Evolutionary conservation across 2,113 vertebrate genomes (phyloP).

Genomic region (Syrrhaptes paradoxus): DNA sequence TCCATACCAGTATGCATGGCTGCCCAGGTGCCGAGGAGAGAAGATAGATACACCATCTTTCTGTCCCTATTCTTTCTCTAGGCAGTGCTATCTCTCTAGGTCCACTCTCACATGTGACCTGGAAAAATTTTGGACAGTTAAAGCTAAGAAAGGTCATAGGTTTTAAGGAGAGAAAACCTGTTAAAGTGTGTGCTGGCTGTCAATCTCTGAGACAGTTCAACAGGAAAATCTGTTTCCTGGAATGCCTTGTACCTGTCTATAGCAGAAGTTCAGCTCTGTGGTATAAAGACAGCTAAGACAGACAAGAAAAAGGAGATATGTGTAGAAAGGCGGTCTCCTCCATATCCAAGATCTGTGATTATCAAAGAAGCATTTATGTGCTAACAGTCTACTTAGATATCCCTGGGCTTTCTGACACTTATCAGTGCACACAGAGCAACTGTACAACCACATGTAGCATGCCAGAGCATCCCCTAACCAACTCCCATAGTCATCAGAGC

Average conservation of each 20-base stretch:
- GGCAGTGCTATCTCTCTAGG: neutral
- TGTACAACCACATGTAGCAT: fast-evolving
- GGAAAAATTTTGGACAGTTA: neutral
- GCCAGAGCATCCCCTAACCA: neutral
- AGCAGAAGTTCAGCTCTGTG: neutral
- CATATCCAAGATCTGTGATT: neutral
- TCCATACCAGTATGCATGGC: fast-evolving
- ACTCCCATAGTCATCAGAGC: neutral
- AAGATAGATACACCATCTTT: neutral
- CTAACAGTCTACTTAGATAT: neutral
- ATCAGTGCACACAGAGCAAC: neutral
- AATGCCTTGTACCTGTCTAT: neutral
- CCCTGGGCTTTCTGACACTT: neutral
- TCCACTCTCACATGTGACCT: neutral
- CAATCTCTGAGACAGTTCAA: neutral
- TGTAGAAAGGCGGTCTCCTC: neutral
- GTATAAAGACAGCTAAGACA: neutral
- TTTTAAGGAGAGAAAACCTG: neutral
- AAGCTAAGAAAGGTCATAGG: neutral
- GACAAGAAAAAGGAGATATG: neutral
- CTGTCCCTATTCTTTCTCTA: neutral
- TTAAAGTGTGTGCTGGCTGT: neutral
- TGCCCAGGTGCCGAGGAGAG: neutral
- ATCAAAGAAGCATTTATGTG: neutral
- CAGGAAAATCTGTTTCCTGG: neutral